phyloP scores from a whole-genome alignment of 2,888 invertebrate species.

The Hydropsyche betteni region DNA sequence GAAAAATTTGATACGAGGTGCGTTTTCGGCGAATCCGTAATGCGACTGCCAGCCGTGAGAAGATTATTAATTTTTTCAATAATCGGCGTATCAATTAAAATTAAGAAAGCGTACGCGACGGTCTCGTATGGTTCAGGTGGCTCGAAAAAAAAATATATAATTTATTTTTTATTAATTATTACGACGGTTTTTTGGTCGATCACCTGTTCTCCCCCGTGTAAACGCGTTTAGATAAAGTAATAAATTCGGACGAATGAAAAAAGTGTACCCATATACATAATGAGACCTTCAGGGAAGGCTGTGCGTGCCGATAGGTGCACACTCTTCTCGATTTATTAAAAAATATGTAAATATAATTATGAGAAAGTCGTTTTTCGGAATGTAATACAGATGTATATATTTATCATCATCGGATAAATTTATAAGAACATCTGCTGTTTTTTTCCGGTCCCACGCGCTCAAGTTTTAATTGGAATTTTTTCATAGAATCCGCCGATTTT shows the following conservation, averaged over 20 bases:
- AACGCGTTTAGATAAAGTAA: slow-evolving; percentile 1
- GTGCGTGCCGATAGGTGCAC: not conserved
- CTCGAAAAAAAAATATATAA: slow-evolving; percentile 3
- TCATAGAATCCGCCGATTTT: not conserved
- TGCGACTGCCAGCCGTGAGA: slow-evolving; percentile 3
- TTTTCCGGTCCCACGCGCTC: not conserved
- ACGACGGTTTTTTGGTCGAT: not conserved
- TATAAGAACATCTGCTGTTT: slow-evolving; percentile 5
- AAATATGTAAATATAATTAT: slow-evolving; percentile 25
- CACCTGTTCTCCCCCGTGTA: slow-evolving; percentile 6
- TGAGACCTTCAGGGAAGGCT: slow-evolving; percentile 6
- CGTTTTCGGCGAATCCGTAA: not conserved
- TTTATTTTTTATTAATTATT: slow-evolving; percentile 1
- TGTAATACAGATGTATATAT: slow-evolving; percentile 16
- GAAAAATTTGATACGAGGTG: not conserved
- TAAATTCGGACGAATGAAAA: slow-evolving; percentile 2
- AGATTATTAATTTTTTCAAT: not conserved
- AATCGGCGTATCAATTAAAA: not conserved
- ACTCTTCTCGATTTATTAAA: slow-evolving; percentile 5
- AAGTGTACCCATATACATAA: not conserved
- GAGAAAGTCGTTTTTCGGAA: slow-evolving; percentile 23
- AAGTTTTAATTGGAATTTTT: slow-evolving; percentile 8
- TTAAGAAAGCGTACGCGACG: not conserved
- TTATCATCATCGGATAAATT: slow-evolving; percentile 19
- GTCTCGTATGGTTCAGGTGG: not conserved